Base-by-base conservation (phyloP, 2,888 invertebrate genomes). In the Drosophila percnosoma region DNA sequence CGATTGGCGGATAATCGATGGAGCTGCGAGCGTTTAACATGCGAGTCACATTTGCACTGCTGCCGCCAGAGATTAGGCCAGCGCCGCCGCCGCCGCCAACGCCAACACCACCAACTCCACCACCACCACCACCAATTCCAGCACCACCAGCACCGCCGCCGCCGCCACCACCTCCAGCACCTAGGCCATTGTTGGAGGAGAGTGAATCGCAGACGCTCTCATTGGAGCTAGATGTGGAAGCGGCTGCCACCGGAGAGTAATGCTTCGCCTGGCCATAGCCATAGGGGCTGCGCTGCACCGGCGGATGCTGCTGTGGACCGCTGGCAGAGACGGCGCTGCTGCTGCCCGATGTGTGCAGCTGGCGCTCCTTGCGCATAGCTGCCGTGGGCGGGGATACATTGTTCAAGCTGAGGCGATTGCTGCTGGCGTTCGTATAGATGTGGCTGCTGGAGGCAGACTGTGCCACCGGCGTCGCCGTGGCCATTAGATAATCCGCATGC, bases 131-230 rank as follows among this genome's bases (percentile, higher is more conserved):
- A 4, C 4, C 5, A 18, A 15, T 27, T 2, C 13, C 52, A 21
- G 2, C 34, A 15, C 11, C 33, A 1, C 48, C 73, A 7, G 61
- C 18, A 48, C 61, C 66, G 33, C 68, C 68, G 33, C 68, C 68
- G 15, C 74, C 76, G 15, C 11, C 53, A 24, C 57, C 82, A n/a
- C 73, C 80, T 48, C 92, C 93, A 53, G 92, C 94, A 83, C 78
- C 78, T 10, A 82, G 75, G 89, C 95, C 94, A 91, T 95, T 94
- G 83, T 93, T 93, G 36, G 95, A 95, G 83, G 94, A 94, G 29
- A 95, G 95, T 85, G 94, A 94, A 68, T 96, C 96, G 76, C 96
- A 96, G 55, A 97, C 96, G 1, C 97, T 97, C 94, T 98, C 97
- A 85, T 96, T 96, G 27, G 97, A 97, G 94, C 97, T 97, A 93